Evolutionary conservation across 2,888 invertebrate genomes (phyloP).

Genomic region (Scaptomyza polygonia): DNA sequence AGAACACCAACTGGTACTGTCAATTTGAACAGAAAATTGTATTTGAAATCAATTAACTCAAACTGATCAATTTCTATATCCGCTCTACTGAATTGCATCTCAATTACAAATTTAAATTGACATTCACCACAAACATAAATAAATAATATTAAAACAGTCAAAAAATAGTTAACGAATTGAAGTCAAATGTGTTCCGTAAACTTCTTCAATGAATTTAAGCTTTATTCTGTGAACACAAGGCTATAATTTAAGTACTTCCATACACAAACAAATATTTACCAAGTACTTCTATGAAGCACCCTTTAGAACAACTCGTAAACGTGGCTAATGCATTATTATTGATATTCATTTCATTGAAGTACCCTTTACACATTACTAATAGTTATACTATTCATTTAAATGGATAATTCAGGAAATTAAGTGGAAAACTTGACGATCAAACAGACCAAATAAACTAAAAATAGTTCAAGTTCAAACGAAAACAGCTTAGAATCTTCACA

Average conservation of each 20-base stretch:
- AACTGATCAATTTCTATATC: constrained; percentile 9
- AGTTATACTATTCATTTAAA: background rate
- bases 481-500: background rate
- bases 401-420: background rate
- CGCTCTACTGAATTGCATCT: constrained; percentile 11
- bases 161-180: background rate
- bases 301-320: background rate
- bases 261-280: no score
- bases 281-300: background rate
- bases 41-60: constrained; percentile 55
- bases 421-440: no score
- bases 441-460: background rate
- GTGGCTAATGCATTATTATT: background rate
- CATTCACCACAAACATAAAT: constrained; percentile 20
- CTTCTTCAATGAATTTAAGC: no score
- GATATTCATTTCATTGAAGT: background rate
- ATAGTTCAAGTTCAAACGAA: background rate
- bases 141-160: background rate
- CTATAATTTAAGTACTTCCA: no score
- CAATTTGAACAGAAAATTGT: constrained; percentile 36
- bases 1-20: background rate
- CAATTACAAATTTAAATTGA: constrained; percentile 58
- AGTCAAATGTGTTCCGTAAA: background rate
- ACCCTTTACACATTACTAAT: background rate
- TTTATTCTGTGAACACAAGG: no score